Evolutionary conservation across 2,113 vertebrate species (phyloP), one percentile per base, ranked within the genome.

Genomic region (Synodontis membranacea): DNA sequence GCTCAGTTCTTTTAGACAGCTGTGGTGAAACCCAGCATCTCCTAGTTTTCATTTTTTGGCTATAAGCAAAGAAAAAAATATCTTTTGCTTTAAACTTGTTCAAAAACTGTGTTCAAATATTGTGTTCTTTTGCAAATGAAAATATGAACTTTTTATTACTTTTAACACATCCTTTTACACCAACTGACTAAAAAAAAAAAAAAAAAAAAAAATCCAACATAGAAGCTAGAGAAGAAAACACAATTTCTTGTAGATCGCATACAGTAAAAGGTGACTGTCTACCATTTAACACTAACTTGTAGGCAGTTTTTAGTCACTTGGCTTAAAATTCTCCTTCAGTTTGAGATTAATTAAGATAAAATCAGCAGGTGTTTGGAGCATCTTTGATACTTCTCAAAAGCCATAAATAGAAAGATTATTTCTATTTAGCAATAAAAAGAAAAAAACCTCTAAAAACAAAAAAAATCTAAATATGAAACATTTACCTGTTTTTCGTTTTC

Each of bases 401-500:
- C 1, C 19, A 66, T 52, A n/a, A n/a, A n/a, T n/a, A n/a, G n/a
- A n/a, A n/a, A n/a, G n/a, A n/a, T n/a, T n/a, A n/a, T n/a, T n/a
- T n/a, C n/a, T n/a, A n/a, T n/a, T n/a, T n/a, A n/a, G n/a, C n/a
- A n/a, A n/a, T n/a, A n/a, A n/a, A n/a, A n/a, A n/a, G n/a, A n/a
- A n/a, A n/a, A n/a, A n/a, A n/a, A n/a, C n/a, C n/a, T n/a, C n/a
- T n/a, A n/a, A n/a, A 86, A 42, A 34, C 44, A n/a, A 78, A 58
- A 84, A 84, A 23, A 83, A 85, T 70, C 44, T 82, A 11, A 88
- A 88, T 80, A 28, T 72, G 74, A 34, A 87, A 87, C 14, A 68
- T 90, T 90, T 93, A 95, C 94, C 91, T 94, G 90, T 23, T 89
- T 74, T 84, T n/a, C n/a, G n/a, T n/a, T 90, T 60, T 85, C 87